Evolutionary conservation across 2,888 invertebrate genomes (phyloP).

Genomic region (Leptopterna dolabrata): DNA sequence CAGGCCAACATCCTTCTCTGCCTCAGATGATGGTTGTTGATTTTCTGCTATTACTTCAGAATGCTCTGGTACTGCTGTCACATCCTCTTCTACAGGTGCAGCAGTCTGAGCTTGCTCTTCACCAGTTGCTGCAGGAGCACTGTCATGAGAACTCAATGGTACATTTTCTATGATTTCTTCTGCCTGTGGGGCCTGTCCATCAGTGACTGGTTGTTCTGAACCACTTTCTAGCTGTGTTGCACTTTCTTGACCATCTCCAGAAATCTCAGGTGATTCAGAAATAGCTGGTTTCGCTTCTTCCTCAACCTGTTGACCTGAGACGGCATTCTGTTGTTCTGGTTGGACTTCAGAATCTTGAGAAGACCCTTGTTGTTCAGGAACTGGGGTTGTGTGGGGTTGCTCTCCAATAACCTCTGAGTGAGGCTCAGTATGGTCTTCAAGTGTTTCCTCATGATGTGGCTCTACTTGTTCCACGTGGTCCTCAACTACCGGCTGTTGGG

Average conservation of each 20-base stretch:
- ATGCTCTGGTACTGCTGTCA: background rate
- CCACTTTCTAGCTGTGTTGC: background rate
- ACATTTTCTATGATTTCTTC: constrained; percentile 58
- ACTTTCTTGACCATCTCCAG: background rate
- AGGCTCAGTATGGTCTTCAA: constrained; percentile 31
- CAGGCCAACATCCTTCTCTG: background rate
- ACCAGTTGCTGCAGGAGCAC: background rate
- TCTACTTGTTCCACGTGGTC: constrained; percentile 49
- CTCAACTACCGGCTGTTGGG: constrained; percentile 56
- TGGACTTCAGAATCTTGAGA: constrained; percentile 60
- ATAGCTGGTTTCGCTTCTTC: background rate
- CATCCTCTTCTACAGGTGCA: background rate
- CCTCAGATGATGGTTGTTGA: background rate
- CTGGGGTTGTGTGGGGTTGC: constrained; percentile 42
- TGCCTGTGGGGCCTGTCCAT: background rate
- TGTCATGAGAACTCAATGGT: constrained; percentile 34
- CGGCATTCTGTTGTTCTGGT: background rate
- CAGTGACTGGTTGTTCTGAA: background rate
- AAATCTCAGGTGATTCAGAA: background rate
- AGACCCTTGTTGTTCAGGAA: constrained; percentile 58
- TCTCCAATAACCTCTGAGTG: constrained; percentile 53
- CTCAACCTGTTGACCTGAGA: background rate
- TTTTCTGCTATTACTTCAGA: background rate
- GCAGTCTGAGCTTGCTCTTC: background rate
- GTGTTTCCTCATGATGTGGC: background rate